Conservation (phyloP, 2,113 vertebrate genomes). For the Limnothrissa miodon region DNA sequence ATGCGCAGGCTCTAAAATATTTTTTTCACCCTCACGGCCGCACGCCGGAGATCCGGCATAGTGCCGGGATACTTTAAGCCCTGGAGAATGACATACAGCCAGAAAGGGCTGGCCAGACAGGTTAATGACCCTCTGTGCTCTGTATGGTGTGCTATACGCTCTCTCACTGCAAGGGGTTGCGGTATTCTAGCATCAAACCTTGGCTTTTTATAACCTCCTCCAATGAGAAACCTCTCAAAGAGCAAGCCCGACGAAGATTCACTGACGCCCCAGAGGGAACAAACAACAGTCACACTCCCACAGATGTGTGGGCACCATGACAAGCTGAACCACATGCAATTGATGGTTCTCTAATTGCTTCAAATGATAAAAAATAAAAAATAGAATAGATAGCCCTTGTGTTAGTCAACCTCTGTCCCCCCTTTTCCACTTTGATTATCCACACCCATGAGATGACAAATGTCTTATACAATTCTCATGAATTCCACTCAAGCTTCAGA, state of each 20-base stretch:
- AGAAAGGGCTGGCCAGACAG: neutral
- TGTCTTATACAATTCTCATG: neutral
- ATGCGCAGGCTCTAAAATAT: too few relatives aligned
- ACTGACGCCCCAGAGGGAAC: neutral
- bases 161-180: neutral
- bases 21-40: too few relatives aligned
- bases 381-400: neutral
- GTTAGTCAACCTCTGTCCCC: neutral
- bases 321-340: neutral
- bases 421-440: neutral
- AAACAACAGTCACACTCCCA: neutral
- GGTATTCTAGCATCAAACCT: neutral
- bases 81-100: neutral
- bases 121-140: neutral
- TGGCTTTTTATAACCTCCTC: slow-evolving; percentile 19
- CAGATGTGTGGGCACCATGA: neutral
- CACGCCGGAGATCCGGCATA: too few relatives aligned
- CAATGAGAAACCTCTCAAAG: neutral
- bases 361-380: neutral
- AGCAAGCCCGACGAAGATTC: neutral
- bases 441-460: neutral
- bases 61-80: too few relatives aligned
- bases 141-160: neutral
- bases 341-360: neutral
- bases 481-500: neutral